phyloP scores from a whole-genome alignment of 1,140 invertebrate species.

The Chironomus striatipennis region DNA sequence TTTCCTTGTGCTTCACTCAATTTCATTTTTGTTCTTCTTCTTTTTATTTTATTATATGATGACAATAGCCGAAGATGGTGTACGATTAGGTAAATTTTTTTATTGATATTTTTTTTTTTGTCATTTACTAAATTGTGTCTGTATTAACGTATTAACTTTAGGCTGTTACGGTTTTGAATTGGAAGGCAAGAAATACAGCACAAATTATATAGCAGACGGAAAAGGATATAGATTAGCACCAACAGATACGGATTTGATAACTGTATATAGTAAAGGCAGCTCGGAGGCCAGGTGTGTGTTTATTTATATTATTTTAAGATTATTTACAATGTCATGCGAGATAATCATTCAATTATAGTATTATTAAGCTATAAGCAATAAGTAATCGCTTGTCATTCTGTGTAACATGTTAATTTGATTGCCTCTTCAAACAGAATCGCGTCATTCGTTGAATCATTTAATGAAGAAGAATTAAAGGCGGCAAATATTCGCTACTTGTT shows the following conservation, averaged over 20 bases:
- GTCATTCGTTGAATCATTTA: not conserved
- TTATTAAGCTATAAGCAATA: no score
- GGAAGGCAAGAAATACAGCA: not conserved
- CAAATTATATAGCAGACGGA: not conserved
- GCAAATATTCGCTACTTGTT: not conserved
- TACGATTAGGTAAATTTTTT: constrained; percentile 1
- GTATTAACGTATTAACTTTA: not conserved
- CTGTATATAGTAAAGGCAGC: not conserved
- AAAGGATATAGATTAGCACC: not conserved
- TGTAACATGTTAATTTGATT: not conserved
- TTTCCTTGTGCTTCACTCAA: not conserved
- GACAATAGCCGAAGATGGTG: not conserved
- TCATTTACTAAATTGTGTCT: not conserved
- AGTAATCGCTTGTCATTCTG: not conserved
- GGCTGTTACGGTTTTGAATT: not conserved
- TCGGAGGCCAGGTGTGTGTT: not conserved
- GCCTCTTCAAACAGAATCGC: not conserved
- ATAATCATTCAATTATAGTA: no score
- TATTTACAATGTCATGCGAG: no score
- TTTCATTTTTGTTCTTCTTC: constrained; percentile 14
- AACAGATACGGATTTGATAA: not conserved
- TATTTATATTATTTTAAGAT: not conserved
- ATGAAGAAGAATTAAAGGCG: not conserved
- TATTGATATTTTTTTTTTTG: not conserved
- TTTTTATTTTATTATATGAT: not conserved